Evolutionary conservation across 2,113 vertebrate species (phyloP), one percentile per base, ranked within the genome.

Genomic region (Mustela lutreola): DNA sequence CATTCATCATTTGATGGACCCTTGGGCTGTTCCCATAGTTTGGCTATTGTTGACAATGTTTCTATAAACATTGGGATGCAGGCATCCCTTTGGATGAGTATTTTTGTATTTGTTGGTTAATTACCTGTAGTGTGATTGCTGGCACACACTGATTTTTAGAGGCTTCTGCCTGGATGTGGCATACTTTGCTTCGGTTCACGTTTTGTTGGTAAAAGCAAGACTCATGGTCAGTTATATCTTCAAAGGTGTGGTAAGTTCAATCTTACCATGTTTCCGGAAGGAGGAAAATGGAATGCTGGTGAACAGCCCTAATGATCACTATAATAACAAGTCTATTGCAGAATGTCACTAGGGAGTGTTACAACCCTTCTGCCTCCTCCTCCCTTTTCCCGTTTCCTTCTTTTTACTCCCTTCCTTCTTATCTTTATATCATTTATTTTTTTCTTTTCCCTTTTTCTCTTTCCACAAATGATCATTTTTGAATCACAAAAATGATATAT

Each of bases 271-370:
- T 33, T 2, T 33, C 90, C 76, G 0, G 11, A 97, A 92, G 90
- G 82, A 53, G 18, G 81, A 53, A 76, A 76, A 95, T 19, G 36
- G 5, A 70, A 97, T 91, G 39, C 76, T 91, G 58, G 11, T 82
- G 48, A 48, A 33, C 4, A n/a, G 42, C 33, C 48, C 48, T 39
- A 18, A 58, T n/a, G 21, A 4, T 14, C 21, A 53, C 24, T 18
- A 3, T 26, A 15, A 1, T 39, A 31, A 62, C 45, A 79, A 70
- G 21, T 7, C 60, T 18, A 4, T 39, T 48, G 9, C 33, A n/a
- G 79, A 56, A 21, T 10, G 7, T 67, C 39, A 39, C 11, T 19
- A 9, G 82, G 31, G 11, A 9, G 45, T 53, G 45, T 33, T n/a
- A 50, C 22, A 21, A 50, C 16, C 33, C 22, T 62, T 92, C 15